phyloP scores from a whole-genome alignment of 1,140 invertebrate species.

The Rhyzopertha dominica region DNA sequence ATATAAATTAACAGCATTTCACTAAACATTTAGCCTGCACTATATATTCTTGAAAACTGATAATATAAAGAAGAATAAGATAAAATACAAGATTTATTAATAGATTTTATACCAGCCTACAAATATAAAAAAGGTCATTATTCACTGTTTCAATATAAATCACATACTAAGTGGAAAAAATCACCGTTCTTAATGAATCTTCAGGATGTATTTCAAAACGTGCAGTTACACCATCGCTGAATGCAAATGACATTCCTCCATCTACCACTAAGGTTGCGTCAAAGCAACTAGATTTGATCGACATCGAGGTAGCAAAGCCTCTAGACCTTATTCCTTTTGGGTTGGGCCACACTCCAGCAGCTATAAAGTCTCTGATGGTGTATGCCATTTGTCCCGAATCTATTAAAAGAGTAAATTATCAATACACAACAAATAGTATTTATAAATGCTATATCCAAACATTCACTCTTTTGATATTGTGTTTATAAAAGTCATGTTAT shows the following conservation, averaged over 20 bases:
- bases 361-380: constrained; percentile 87
- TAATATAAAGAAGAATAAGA: too few relatives aligned
- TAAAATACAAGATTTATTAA: too few relatives aligned
- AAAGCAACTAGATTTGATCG: constrained; percentile 83
- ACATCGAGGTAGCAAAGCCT: constrained; percentile 64
- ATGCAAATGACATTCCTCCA: constrained; percentile 88
- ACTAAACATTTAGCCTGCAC: too few relatives aligned
- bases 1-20: too few relatives aligned
- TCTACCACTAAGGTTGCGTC: constrained; percentile 96
- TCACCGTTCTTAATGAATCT: constrained; percentile 82
- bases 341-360: constrained; percentile 67
- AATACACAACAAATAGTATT: neutral
- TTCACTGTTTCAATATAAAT: too few relatives aligned
- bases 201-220: constrained; percentile 76
- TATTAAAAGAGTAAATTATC: constrained; percentile 47
- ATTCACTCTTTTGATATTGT: too few relatives aligned
- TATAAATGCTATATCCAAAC: neutral
- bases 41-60: too few relatives aligned
- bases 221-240: constrained; percentile 90
- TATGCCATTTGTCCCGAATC: constrained; percentile 77
- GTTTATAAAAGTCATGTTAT: too few relatives aligned
- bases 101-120: too few relatives aligned
- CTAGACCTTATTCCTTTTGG: constrained; percentile 63
- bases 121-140: too few relatives aligned
- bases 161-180: too few relatives aligned